Conservation (phyloP, 2,888 invertebrate genomes). For the Ceraclea dissimilis region DNA sequence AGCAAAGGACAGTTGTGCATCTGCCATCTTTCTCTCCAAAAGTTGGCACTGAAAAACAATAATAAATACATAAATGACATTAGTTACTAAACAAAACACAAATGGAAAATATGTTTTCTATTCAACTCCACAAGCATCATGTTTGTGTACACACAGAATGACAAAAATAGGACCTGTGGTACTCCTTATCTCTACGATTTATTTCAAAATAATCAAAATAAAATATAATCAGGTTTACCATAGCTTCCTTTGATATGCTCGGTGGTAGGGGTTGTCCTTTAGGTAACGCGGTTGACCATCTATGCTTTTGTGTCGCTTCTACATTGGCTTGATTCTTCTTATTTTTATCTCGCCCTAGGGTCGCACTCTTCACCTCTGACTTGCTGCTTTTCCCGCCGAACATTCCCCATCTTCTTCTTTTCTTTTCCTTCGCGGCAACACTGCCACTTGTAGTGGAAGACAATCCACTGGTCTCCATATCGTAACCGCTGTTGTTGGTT, state of each 20-base stretch:
- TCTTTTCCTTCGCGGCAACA: constrained; percentile 50
- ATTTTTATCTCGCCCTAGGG: constrained; percentile 59
- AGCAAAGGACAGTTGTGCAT: constrained; percentile 70
- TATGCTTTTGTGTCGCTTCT: constrained; percentile 47
- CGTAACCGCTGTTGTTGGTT: constrained; percentile 34
- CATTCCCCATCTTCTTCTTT: constrained; percentile 60
- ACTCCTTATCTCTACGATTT: too few relatives aligned
- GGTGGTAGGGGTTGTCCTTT: constrained; percentile 65
- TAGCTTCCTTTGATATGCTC: constrained; percentile 70
- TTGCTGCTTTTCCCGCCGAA: constrained; percentile 59
- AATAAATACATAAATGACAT: too few relatives aligned
- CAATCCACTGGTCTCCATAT: constrained; percentile 30
- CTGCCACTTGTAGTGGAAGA: constrained; percentile 31
- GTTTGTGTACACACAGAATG: too few relatives aligned
- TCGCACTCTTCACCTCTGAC: constrained; percentile 56
- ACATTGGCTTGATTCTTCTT: constrained; percentile 42
- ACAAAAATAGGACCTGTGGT: too few relatives aligned
- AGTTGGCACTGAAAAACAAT: constrained; percentile 49
- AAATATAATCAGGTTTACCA: too few relatives aligned
- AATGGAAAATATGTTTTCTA: too few relatives aligned
- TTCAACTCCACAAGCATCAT: too few relatives aligned
- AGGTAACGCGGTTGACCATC: constrained; percentile 67
- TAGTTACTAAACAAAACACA: too few relatives aligned
- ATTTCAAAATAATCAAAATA: too few relatives aligned
- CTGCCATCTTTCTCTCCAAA: constrained; percentile 60